phyloP scores from a whole-genome alignment of 2,888 invertebrate species.

The Sesamia inferens region DNA sequence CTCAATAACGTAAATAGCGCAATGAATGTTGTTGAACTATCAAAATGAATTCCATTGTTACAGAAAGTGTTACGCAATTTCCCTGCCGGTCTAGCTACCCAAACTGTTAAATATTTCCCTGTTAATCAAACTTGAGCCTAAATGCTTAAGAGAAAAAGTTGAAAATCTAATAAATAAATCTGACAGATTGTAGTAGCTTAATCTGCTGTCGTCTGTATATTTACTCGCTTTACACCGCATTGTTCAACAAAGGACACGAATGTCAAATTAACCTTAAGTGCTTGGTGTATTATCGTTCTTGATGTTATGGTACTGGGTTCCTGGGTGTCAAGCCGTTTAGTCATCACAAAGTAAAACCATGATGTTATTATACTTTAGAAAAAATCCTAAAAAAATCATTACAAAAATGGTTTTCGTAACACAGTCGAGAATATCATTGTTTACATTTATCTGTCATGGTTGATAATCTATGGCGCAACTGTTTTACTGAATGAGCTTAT shows the following conservation, averaged over 20 bases:
- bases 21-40: too few species aligned
- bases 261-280: not conserved
- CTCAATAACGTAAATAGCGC: too few species aligned
- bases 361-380: not conserved
- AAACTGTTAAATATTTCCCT: too few species aligned
- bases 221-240: too few species aligned
- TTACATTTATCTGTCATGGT: not conserved
- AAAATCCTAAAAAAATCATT: slow-evolving; percentile 6
- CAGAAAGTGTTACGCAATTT: too few species aligned
- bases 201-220: too few species aligned
- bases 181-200: too few species aligned
- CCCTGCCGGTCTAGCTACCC: too few species aligned
- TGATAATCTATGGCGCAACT: slow-evolving; percentile 50
- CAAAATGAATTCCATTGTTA: too few species aligned
- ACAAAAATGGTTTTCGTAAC: not conserved
- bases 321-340: slow-evolving; percentile 7
- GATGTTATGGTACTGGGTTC: not conserved
- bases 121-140: too few species aligned
- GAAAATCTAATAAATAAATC: too few species aligned
- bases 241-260: not conserved
- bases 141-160: too few species aligned
- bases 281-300: not conserved
- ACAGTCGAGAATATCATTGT: slow-evolving; percentile 46
- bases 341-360: slow-evolving; percentile 3
- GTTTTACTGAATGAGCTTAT: slow-evolving; percentile 65